Conservation (phyloP, 53 echinoderm and acorn worm species). For the Mesocentrotus franciscanus region DNA sequence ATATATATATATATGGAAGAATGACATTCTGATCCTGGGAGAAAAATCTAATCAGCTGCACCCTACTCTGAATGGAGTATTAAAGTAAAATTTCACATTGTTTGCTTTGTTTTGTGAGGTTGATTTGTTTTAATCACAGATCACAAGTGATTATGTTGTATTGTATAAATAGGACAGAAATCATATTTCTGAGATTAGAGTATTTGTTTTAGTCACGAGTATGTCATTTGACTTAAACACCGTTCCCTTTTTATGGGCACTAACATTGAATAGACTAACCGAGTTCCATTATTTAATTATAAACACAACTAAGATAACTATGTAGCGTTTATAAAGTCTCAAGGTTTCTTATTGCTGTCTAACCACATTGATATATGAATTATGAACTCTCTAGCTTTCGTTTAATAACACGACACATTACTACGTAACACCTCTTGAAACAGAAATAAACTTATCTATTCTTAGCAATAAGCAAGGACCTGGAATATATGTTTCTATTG, state of each 20-base stretch:
- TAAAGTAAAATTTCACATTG: background rate
- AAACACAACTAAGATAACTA: conserved; percentile 1
- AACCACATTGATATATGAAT: background rate
- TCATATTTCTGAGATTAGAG: no score
- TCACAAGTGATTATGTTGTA: no score
- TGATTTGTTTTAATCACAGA: no score
- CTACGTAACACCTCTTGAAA: background rate
- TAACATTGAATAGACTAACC: background rate
- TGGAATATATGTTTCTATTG: background rate
- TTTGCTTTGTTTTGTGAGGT: no score
- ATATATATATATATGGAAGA: no score
- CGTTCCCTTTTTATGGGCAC: background rate
- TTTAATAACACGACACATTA: background rate
- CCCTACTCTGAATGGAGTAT: background rate
- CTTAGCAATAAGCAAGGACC: background rate
- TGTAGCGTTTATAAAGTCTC: background rate
- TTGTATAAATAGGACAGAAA: no score
- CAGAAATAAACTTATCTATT: background rate
- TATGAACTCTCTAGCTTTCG: background rate
- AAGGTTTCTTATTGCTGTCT: background rate
- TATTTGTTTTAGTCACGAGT: no score
- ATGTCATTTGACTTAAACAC: background rate
- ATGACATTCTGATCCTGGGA: no score
- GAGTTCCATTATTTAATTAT: background rate
- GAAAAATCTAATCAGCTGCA: no score